Evolutionary conservation across 2,888 invertebrate species (phyloP), one percentile per base, ranked within the genome.

Genomic region (Dexiosoma caninum): DNA sequence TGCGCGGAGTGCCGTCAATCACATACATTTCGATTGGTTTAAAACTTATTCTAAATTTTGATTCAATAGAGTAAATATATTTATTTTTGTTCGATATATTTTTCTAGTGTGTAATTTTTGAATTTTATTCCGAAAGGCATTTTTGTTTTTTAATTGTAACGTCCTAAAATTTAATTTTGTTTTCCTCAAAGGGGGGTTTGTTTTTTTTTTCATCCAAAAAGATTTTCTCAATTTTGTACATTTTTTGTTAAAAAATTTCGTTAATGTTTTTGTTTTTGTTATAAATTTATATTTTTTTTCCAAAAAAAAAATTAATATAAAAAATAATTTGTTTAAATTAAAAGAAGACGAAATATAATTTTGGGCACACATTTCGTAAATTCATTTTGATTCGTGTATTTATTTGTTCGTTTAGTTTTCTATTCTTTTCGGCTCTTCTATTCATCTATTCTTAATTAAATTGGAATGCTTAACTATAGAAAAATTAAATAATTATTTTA

Each of bases 111-210:
- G 40, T 85, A 81, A 79, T 85, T 85, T 87, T 87, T 88, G 87
- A 88, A 88, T 88, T 88, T 86, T 84, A 88, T 88, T 88, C 88
- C 88, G 86, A 88, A 88, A 88, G 88, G 88, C 88, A 88, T 85
- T 88, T 88, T 87, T 85, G 85, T 85, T 81, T 78, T 75, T 59
- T 46, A 49, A 40, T 51, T 79, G 74, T 80, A 60, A 70, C 81
- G 85, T 83, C 84, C 88, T 88, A 88, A 88, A 88, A 83, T 82
- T 87, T 86, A 86, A 86, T 85, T 87, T 84, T 87, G 78, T 77
- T 82, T 77, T 78, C 78, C 44, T 72, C 77, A 77, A 76, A 42
- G 53, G 49, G n/a, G n/a, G n/a, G n/a, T n/a, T n/a, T n/a, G n/a
- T n/a, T n/a, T 77, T 76, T 30, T 19, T 78, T 85, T 83, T 78